Conservation (phyloP, 92 coral and sea anemone genomes). For the Ricordea florida region DNA sequence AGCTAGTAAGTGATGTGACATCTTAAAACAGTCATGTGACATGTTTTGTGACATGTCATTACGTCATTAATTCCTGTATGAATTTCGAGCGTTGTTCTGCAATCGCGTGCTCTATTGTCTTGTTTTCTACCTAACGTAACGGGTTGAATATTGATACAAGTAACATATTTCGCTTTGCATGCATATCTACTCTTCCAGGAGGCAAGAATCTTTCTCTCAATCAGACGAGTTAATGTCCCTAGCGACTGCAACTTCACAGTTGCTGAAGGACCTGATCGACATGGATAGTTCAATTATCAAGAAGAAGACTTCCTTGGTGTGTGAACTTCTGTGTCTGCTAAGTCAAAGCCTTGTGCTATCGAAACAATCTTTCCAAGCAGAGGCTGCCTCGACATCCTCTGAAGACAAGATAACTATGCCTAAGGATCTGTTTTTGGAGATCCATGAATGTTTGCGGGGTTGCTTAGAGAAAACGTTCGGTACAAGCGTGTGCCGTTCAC, state of each 20-base stretch:
- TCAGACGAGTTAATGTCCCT: neutral
- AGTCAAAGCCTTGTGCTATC: neutral
- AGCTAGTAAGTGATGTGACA: no score
- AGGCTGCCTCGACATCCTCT: neutral
- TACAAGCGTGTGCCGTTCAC: neutral
- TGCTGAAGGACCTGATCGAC: neutral
- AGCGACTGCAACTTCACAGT: constrained; percentile 2
- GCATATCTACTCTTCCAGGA: neutral
- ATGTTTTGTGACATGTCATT: no score
- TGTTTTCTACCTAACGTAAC: no score
- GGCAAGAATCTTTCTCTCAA: neutral
- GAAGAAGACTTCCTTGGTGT: neutral
- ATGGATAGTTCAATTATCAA: neutral
- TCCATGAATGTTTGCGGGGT: neutral
- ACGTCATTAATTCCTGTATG: no score
- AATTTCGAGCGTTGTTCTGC: no score
- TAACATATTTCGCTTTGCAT: neutral
- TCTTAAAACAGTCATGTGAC: no score
- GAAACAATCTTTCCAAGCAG: neutral
- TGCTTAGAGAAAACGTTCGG: neutral
- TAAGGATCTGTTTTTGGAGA: neutral
- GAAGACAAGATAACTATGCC: neutral
- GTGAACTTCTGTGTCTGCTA: neutral
- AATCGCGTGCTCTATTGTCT: no score
- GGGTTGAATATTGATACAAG: no score